Evolutionary conservation across 2,113 vertebrate species (phyloP), one percentile per base, ranked within the genome.

Genomic region (Halcyon malimbica): DNA sequence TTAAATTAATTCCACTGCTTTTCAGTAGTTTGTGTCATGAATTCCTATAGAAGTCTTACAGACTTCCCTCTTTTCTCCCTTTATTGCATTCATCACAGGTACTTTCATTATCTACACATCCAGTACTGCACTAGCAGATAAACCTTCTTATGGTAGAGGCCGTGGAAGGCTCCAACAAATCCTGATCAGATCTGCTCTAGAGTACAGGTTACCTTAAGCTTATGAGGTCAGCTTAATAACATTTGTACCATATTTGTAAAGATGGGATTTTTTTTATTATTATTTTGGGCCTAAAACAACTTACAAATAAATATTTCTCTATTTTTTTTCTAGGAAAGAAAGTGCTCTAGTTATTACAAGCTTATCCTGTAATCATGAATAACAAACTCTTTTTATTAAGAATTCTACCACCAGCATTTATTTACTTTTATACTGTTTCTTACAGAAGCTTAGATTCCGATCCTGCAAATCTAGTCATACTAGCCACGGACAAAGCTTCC

Each of bases 51-150:
- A 73, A 83, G 37, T 42, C 75, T 88, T 54, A 60, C 20, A 80
- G 93, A 57, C 65, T 69, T 63, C 59, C 50, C 25, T 81, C 51
- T 42, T 50, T 70, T 57, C 81, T 86, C 19, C 37, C 73, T 68
- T 81, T 51, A 81, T 2, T 65, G 57, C 53, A 86, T 76, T 85
- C 39, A 89, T 84, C 81, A 70, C 2, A 35, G 44, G 37, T 29
- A 79, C 77, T 91, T 87, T 97, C 91, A 67, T 70, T 93, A 95
- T 77, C 87, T 93, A 53, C 67, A 83, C 57, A 75, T 68, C 77
- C 83, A 88, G 46, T 37, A 60, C 82, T 93, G 75, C 63, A 53
- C 57, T 69, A 90, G 35, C 48, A 89, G 63, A 69, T 60, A 59
- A 89, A 78, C 39, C 35, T 70, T 59, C 73, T 56, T n/a, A 35